Evolutionary conservation across 1,140 invertebrate species (phyloP).

Genomic region (Platorchestia sp.): DNA sequence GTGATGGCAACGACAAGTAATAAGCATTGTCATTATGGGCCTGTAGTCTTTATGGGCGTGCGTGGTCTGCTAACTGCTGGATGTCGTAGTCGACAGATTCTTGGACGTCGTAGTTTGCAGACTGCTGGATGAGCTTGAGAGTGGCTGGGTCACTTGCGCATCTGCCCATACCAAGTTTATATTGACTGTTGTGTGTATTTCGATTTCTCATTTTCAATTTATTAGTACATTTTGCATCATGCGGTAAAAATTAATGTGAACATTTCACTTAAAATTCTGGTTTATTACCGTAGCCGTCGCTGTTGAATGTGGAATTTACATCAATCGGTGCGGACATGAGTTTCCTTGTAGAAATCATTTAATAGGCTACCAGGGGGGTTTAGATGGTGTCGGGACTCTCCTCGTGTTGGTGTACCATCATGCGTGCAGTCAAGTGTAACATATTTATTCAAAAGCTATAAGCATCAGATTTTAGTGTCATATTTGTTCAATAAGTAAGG

Average conservation of each 20-base stretch:
- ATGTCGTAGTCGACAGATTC: no score
- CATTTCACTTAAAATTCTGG: neutral
- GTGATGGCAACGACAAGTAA: constrained; percentile 58
- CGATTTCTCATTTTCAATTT: neutral
- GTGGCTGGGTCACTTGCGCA: neutral
- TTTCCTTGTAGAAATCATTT: no score
- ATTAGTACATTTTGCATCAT: neutral
- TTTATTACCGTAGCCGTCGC: neutral
- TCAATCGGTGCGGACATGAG: neutral
- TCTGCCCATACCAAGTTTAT: neutral
- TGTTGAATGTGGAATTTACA: no score
- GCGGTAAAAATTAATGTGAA: neutral
- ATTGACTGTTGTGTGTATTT: neutral
- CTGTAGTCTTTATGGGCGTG: neutral
- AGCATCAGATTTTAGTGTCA: neutral
- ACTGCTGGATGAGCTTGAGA: neutral
- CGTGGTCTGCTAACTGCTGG: neutral
- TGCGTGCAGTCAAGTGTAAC: neutral
- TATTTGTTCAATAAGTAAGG: neutral
- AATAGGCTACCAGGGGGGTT: neutral
- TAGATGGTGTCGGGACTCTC: neutral
- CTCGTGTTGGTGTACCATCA: neutral
- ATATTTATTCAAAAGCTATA: neutral
- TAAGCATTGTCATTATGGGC: neutral
- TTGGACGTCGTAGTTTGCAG: neutral